These are phyloP conservation scores for Grus americana DNA, from an alignment of 2,113 vertebrate genomes.

Conservation along the genomic window DNA sequence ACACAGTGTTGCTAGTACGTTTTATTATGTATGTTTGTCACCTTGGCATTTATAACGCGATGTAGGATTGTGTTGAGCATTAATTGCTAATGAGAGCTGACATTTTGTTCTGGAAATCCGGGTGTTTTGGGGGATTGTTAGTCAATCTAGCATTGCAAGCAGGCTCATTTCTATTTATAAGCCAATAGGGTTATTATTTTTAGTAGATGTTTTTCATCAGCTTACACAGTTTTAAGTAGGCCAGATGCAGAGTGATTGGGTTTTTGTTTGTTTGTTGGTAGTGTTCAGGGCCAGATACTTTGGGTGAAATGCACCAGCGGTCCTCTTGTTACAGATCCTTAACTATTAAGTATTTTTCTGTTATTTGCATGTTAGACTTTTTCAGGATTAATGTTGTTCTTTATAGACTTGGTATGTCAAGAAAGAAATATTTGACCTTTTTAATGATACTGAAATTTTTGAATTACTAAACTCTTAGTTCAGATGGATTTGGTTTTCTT, in stretches of 20 bases:
- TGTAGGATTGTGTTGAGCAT: not conserved
- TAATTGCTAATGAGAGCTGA: not conserved
- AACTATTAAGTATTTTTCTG: not conserved
- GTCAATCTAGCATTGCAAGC: rapidly evolving
- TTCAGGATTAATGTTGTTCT: not conserved
- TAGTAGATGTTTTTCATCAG: not conserved
- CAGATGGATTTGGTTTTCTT: not conserved
- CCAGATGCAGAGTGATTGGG: not conserved
- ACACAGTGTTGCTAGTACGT: not conserved
- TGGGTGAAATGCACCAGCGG: not conserved
- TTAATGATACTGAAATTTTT: not conserved
- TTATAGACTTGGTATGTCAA: not conserved
- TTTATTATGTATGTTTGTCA: rapidly evolving
- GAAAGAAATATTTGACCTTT: not conserved
- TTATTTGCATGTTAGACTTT: not conserved
- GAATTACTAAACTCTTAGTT: not conserved
- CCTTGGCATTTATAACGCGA: not conserved
- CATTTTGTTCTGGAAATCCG: not conserved
- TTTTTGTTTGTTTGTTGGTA: not conserved
- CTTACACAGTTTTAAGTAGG: not conserved
- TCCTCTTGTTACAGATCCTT: not conserved
- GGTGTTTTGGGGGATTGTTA: not conserved
- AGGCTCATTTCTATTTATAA: not conserved
- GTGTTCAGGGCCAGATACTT: not conserved
- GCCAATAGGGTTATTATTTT: not conserved